A percentile compares a stretch with the other conserved stretches of the same genome.
Conservation (phyloP, 2,888 invertebrate species). For the Calephelis perditalis region DNA sequence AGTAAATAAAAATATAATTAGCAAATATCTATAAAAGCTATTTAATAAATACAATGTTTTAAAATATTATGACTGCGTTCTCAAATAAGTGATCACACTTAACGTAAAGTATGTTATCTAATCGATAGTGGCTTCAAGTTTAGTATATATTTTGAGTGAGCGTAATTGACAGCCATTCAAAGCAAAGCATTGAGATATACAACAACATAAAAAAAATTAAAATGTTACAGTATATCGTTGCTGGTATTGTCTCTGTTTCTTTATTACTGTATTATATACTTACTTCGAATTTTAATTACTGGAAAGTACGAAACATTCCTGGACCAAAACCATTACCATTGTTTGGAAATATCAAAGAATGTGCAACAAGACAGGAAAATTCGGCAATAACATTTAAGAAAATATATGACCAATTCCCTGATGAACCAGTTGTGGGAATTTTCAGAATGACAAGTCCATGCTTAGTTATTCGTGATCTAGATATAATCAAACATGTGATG, state of each 20-base stretch:
- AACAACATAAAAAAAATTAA: background rate
- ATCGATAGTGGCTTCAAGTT: background rate
- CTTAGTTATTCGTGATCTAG: too few species aligned
- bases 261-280: conserved; percentile 37
- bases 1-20: too few species aligned
- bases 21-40: too few species aligned
- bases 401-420: conserved; percentile 37
- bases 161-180: background rate
- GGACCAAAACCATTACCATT: conserved; percentile 40
- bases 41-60: too few species aligned
- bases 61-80: too few species aligned
- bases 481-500: too few species aligned
- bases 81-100: background rate
- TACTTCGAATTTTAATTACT: conserved; percentile 45
- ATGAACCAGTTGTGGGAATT: too few species aligned
- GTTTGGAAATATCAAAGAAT: conserved; percentile 39
- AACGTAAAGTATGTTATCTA: background rate
- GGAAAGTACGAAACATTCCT: conserved; percentile 32
- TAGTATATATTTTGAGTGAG: background rate
- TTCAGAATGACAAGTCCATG: too few species aligned
- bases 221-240: background rate
- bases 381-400: conserved; percentile 30
- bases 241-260: background rate
- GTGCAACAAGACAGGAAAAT: conserved; percentile 30
- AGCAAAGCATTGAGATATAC: background rate